Base-by-base conservation (phyloP, 2,797 vertebrate genomes). In the Liparis tanakae region DNA sequence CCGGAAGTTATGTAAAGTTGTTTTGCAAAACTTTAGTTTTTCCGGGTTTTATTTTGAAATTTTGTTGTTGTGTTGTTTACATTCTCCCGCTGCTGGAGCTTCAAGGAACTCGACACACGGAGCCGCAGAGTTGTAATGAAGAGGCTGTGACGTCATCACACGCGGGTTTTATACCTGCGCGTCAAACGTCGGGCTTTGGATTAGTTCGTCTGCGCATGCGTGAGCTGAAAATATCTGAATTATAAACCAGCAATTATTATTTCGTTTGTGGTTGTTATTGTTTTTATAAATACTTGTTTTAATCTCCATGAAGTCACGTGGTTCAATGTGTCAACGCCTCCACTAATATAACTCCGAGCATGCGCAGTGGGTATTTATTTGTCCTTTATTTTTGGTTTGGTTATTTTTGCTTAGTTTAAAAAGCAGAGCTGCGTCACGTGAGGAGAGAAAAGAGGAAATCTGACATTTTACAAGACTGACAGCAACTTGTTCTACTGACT, bases 141-240 rank as follows among this genome's bases (percentile, higher is more conserved):
- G 53, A 36, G 15, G 39, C 25, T 12, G 58, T 78, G 51, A 62
- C 51, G 39, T 68, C 51, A 78, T 62, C 58, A 53, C 64, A 20
- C 0, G 10, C 17, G 17, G 53, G 20, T 25, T 63, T 41, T 48
- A 6, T 43, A 36, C 41, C 55, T 41, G 3, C 4, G 36, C 39
- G 39, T 39, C 70, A 50, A 34, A 1, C 9, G 5, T 20, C n/a
- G 3, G 3, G 3, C 3, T 22, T 1, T 0, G 13, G 43, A 48
- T 36, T 17, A 33, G 50, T 22, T 59, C 12, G 41, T 20, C n/a
- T 71, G 9, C 25, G 6, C 25, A 3, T 25, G 20, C 14, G 25
- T 30, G 3, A 54, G 22, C 44, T 34, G 18, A 44, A 36, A 25
- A 15, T 5, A 30, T 36, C 14, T n/a, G 13, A 66, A 36, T 59